Evolutionary conservation across 2,113 vertebrate genomes (phyloP).

Genomic region (Pterophyllum scalare): DNA sequence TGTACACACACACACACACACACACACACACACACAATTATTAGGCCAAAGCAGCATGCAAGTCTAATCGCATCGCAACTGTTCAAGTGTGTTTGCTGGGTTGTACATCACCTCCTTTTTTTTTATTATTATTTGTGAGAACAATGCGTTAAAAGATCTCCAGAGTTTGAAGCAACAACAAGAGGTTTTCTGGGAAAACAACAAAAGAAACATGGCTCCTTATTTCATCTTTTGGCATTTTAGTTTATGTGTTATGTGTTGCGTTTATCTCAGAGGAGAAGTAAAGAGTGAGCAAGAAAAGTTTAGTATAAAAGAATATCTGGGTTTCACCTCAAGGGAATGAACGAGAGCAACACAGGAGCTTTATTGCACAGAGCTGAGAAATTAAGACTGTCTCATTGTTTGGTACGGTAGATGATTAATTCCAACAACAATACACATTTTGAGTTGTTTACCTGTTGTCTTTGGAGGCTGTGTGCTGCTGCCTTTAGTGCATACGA

Average conservation of each 20-base stretch:
- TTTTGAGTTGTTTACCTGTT: constrained; percentile 33
- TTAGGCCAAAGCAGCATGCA: neutral
- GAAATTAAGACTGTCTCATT: constrained; percentile 33
- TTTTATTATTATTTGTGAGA: constrained; percentile 27
- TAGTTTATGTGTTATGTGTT: constrained; percentile 49
- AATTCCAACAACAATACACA: constrained; percentile 51
- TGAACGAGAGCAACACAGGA: constrained; percentile 1
- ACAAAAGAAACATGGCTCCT: constrained; percentile 56
- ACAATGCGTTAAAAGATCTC: constrained; percentile 24
- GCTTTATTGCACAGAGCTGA: constrained; percentile 34
- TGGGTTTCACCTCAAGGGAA: constrained; percentile 73
- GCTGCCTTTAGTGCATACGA: neutral
- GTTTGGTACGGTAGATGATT: constrained; percentile 49
- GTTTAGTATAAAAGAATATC: constrained; percentile 71
- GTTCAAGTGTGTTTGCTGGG: neutral
- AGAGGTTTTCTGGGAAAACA: constrained; percentile 56
- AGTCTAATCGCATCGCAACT: neutral
- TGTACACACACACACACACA: too few species aligned
- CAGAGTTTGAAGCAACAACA: constrained; percentile 41
- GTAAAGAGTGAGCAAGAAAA: constrained; percentile 60
- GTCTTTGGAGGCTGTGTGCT: neutral
- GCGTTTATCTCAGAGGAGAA: constrained; percentile 64
- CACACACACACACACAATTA: too few species aligned
- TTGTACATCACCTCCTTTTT: neutral
- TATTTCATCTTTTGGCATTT: constrained; percentile 56